phyloP scores from a whole-genome alignment of 2,888 invertebrate genomes.

The Oegoconia quadripuncta region DNA sequence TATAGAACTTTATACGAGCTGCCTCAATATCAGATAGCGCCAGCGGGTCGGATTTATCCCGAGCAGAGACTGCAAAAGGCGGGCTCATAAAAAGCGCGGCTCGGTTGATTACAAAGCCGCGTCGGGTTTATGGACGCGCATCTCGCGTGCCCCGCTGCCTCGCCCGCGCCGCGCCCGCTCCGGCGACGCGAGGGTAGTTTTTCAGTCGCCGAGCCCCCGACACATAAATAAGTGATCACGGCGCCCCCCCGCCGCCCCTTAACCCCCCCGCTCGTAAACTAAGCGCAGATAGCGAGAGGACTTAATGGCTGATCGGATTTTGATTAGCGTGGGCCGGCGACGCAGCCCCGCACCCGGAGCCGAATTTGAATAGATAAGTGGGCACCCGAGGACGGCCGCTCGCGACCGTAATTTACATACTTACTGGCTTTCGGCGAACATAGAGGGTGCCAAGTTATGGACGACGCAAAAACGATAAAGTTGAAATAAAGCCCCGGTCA shows the following conservation, averaged over 20 bases:
- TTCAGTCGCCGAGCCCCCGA: slow-evolving; percentile 64
- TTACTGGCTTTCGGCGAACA: slow-evolving; percentile 74
- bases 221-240: slow-evolving; percentile 75
- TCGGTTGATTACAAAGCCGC: slow-evolving; percentile 70
- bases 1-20: slow-evolving; percentile 25
- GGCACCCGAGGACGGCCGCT: slow-evolving; percentile 71
- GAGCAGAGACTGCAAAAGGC: slow-evolving; percentile 60
- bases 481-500: slow-evolving; percentile 75
- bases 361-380: slow-evolving; percentile 80
- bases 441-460: slow-evolving; percentile 73
- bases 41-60: slow-evolving; percentile 61
- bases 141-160: slow-evolving; percentile 39
- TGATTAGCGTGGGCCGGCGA: slow-evolving; percentile 77
- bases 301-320: slow-evolving; percentile 80
- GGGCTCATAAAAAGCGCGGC: slow-evolving; percentile 72
- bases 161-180: slow-evolving; percentile 35
- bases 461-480: slow-evolving; percentile 74
- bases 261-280: slow-evolving; percentile 69
- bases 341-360: slow-evolving; percentile 65
- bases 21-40: slow-evolving; percentile 58
- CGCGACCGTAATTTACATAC: slow-evolving; percentile 79
- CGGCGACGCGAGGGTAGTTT: slow-evolving; percentile 69
- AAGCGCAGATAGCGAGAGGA: slow-evolving; percentile 76
- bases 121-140: slow-evolving; percentile 56
- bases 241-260: slow-evolving; percentile 34